Conservation (phyloP, 2,113 vertebrate genomes). For the Arvicanthis niloticus region DNA sequence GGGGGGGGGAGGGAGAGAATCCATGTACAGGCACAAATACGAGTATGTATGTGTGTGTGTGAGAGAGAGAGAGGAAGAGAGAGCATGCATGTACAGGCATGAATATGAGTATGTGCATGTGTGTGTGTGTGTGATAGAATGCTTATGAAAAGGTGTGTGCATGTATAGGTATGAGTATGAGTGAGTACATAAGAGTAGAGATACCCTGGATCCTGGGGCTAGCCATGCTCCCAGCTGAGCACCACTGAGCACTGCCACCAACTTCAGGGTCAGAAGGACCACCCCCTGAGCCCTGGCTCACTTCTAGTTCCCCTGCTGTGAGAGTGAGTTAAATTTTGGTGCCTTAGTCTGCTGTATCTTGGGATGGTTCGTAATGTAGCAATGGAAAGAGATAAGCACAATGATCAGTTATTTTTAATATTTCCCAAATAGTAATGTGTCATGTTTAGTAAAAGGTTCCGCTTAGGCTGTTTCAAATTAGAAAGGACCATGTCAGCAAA, state of each 20-base stretch:
- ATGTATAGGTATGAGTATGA: too few relatives aligned
- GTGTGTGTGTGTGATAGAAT: neutral
- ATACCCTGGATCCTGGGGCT: neutral
- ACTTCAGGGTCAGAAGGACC: neutral
- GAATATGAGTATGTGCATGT: neutral
- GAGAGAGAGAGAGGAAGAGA: too few relatives aligned
- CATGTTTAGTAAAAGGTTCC: constrained; percentile 77
- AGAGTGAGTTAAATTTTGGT: neutral
- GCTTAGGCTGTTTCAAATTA: constrained; percentile 72
- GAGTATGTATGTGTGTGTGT: neutral
- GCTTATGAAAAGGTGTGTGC: neutral
- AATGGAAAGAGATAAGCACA: constrained; percentile 33
- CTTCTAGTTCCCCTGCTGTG: neutral
- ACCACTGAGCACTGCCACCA: accelerated
- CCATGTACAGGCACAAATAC: neutral
- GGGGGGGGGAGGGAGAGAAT: too few relatives aligned
- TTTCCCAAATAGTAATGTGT: constrained; percentile 71
- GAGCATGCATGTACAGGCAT: too few relatives aligned
- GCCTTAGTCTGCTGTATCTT: neutral
- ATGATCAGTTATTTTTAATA: constrained; percentile 54
- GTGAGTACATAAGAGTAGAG: neutral
- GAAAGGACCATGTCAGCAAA: constrained; percentile 70
- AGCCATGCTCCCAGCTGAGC: too few relatives aligned
- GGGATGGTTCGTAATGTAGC: neutral
- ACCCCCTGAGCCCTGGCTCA: accelerated